These are phyloP conservation scores for Drosophila ercepeae DNA, from an alignment of 1,140 invertebrate species.

Conservation along the genomic window DNA sequence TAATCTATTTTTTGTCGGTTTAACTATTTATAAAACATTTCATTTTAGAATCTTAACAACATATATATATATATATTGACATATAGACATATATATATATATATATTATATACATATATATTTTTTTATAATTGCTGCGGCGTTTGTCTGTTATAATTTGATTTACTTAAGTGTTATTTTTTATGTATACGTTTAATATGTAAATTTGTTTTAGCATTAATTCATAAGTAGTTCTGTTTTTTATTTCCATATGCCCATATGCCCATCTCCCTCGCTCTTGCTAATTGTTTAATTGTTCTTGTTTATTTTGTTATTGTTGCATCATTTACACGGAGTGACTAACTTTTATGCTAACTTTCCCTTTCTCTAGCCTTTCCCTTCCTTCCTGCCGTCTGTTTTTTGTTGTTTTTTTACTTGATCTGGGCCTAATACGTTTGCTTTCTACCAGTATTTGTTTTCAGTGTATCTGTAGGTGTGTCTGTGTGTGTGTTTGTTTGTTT, in stretches of 20 bases:
- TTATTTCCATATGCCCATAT: slow-evolving; percentile 42
- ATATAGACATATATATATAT: slow-evolving; percentile 29
- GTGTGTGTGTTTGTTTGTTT: slow-evolving; percentile 27
- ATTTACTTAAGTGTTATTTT: slow-evolving; percentile 45
- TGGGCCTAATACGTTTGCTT: slow-evolving; percentile 58
- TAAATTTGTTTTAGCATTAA: slow-evolving; percentile 65
- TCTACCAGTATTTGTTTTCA: slow-evolving; percentile 13
- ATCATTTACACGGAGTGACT: slow-evolving; percentile 73
- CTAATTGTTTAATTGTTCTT: slow-evolving; percentile 22
- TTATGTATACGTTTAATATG: slow-evolving; percentile 58
- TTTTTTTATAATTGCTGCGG: slow-evolving; percentile 61
- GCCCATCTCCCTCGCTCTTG: slow-evolving; percentile 22
- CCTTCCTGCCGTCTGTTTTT: slow-evolving; percentile 6
- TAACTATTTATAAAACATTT: slow-evolving; percentile 84
- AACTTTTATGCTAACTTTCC: slow-evolving; percentile 30
- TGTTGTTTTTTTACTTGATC: slow-evolving; percentile 41
- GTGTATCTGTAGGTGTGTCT: slow-evolving; percentile 10
- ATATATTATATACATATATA: slow-evolving; percentile 45
- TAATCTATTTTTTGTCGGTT: slow-evolving; percentile 66
- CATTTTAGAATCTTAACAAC: slow-evolving; percentile 83
- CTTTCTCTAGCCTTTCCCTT: background rate
- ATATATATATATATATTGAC: slow-evolving; percentile 57
- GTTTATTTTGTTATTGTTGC: slow-evolving; percentile 68
- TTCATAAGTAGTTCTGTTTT: slow-evolving; percentile 62
- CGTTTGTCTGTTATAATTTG: slow-evolving; percentile 51